Conservation (phyloP, 2,113 vertebrate genomes). For the Aythya baeri region DNA sequence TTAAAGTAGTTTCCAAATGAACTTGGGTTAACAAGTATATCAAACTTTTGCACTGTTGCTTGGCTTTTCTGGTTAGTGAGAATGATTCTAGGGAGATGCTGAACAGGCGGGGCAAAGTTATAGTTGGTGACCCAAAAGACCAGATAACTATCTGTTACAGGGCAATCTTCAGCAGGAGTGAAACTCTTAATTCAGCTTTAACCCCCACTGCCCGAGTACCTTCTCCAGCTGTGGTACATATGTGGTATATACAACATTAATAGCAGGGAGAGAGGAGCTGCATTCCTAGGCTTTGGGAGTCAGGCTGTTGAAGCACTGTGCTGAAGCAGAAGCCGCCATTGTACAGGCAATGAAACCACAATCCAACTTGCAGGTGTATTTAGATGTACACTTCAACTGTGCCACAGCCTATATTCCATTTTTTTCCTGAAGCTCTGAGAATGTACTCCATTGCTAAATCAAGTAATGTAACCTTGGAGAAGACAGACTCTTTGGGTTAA, state of each 20-base stretch:
- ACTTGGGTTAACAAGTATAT: not conserved
- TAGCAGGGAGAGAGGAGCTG: not conserved
- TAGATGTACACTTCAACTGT: not conserved
- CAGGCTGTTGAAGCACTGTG: not conserved
- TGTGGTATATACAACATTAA: not conserved
- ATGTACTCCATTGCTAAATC: not conserved
- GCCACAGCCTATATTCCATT: not conserved
- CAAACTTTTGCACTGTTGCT: not conserved
- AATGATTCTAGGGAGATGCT: not conserved
- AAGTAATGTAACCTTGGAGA: constrained; percentile 8
- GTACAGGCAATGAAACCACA: not conserved
- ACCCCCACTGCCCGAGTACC: not conserved
- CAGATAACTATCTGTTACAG: not conserved
- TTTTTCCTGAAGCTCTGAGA: not conserved
- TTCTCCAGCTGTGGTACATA: not conserved
- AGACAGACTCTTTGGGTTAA: constrained; percentile 29
- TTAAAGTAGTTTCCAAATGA: not conserved
- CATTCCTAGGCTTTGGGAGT: not conserved
- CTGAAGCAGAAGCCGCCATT: not conserved
- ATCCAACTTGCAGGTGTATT: not conserved
- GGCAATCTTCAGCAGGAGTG: not conserved
- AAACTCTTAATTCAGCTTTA: not conserved
- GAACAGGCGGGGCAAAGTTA: not conserved
- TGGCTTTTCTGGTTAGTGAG: not conserved
- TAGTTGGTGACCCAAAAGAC: not conserved